phyloP scores from a whole-genome alignment of 1,140 invertebrate genomes.

The Brachionus calyciflorus region DNA sequence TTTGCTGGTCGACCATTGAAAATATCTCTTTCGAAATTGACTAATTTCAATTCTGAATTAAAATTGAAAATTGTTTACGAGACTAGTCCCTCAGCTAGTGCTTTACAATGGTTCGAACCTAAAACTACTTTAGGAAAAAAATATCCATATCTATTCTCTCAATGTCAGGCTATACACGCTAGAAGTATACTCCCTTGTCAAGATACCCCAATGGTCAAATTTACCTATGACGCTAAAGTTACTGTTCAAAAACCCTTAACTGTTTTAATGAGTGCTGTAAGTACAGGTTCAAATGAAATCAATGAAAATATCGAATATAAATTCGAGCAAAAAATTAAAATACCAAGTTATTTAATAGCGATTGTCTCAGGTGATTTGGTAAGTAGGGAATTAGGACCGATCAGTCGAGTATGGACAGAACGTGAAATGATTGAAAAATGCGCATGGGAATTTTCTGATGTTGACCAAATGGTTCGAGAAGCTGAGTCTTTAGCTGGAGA shows the following conservation, averaged over 20 bases:
- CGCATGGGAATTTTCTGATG: slow-evolving; percentile 80
- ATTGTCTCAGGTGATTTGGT: slow-evolving; percentile 80
- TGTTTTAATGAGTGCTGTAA: slow-evolving; percentile 83
- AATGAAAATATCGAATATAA: slow-evolving; percentile 44
- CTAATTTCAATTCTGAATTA: no score
- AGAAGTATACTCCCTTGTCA: slow-evolving; percentile 84
- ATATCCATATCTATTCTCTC: slow-evolving; percentile 84
- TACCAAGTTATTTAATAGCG: slow-evolving; percentile 70
- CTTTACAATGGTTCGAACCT: slow-evolving; percentile 81
- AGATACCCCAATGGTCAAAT: slow-evolving; percentile 87
- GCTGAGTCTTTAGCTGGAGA: slow-evolving; percentile 69
- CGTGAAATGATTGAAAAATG: slow-evolving; percentile 77
- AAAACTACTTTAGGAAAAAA: slow-evolving; percentile 81
- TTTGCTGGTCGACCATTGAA: slow-evolving; percentile 5
- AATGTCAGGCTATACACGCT: slow-evolving; percentile 83
- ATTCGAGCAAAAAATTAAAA: slow-evolving; percentile 51
- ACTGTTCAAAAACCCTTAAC: slow-evolving; percentile 63
- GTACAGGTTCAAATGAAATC: slow-evolving; percentile 48
- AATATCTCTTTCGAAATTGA: slow-evolving; percentile 35
- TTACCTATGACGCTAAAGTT: slow-evolving; percentile 77
- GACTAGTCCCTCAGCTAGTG: slow-evolving; percentile 63
- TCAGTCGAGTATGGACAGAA: slow-evolving; percentile 83
- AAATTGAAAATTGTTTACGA: slow-evolving; percentile 53
- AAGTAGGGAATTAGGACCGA: slow-evolving; percentile 70
- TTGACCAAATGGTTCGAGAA: slow-evolving; percentile 73